Percentiles rank a stretch among this genome's conserved stretches.
Evolutionary conservation across 2,797 vertebrate species (phyloP).

Genomic region (Rhinatrema bivittatum): DNA sequence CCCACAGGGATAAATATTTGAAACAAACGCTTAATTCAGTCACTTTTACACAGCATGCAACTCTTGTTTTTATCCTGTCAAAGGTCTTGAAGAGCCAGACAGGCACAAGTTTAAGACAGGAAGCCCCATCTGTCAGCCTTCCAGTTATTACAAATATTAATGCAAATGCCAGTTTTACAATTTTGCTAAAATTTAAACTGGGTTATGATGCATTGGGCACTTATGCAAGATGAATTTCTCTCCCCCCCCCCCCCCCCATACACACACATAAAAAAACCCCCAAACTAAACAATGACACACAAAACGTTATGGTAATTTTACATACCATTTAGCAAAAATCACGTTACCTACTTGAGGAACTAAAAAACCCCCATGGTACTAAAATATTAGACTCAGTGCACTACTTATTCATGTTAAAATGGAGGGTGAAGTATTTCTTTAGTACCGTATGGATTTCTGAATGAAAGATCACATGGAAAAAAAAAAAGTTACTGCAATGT

Average conservation of each 20-base stretch:
- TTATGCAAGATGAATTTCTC: too few relatives aligned
- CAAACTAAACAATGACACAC: too few relatives aligned
- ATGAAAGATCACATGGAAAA: constrained; percentile 57
- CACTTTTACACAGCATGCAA: constrained; percentile 36
- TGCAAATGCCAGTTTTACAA: constrained; percentile 13
- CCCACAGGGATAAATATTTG: too few relatives aligned
- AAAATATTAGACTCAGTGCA: constrained; percentile 46
- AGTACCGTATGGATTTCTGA: constrained; percentile 54
- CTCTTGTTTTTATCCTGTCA: constrained; percentile 47
- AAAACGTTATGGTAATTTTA: constrained; percentile 62
- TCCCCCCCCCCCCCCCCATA: too few relatives aligned
- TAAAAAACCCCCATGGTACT: constrained; percentile 57
- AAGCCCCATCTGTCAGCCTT: constrained; percentile 21
- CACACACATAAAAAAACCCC: too few relatives aligned
- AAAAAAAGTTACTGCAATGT: constrained; percentile 57
- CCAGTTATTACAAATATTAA: constrained; percentile 21
- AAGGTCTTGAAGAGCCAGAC: constrained; percentile 21
- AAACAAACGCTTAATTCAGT: constrained; percentile 39
- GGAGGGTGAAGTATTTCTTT: constrained; percentile 49
- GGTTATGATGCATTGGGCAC: too few relatives aligned
- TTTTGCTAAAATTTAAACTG: too few relatives aligned
- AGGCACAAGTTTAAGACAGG: constrained; percentile 34
- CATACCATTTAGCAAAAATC: constrained; percentile 48
- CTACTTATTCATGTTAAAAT: constrained; percentile 53
- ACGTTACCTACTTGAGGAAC: constrained; percentile 57